Evolutionary conservation across 2,113 vertebrate genomes (phyloP).

Genomic region (Athene cunicularia): DNA sequence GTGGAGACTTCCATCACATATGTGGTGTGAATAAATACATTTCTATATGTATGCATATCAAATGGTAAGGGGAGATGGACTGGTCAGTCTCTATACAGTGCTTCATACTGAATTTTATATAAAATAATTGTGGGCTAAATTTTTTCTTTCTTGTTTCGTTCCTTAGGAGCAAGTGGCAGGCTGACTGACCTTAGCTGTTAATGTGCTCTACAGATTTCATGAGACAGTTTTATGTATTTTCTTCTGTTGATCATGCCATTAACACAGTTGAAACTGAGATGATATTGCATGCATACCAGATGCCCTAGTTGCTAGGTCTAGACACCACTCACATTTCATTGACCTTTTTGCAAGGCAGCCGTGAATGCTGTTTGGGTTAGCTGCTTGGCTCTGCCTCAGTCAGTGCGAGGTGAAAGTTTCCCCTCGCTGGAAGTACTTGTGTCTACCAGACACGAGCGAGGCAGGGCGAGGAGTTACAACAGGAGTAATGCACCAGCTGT

Average conservation of each 20-base stretch:
- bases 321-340: background rate
- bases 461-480: fast-evolving
- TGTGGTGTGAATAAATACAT: background rate
- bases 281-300: background rate
- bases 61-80: background rate
- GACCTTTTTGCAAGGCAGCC: slow-evolving; percentile 11
- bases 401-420: background rate
- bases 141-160: background rate
- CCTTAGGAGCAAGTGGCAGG: background rate
- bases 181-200: background rate
- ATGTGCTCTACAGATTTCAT: background rate
- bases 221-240: slow-evolving; percentile 32
- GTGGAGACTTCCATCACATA: background rate
- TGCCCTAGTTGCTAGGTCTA: background rate
- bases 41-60: fast-evolving
- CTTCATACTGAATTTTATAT: background rate
- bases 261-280: slow-evolving; percentile 33
- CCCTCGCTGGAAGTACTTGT: background rate
- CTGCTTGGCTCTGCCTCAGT: background rate
- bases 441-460: fast-evolving
- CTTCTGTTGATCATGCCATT: slow-evolving; percentile 8
- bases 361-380: background rate
- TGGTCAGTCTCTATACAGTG: background rate
- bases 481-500: too few species aligned
- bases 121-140: background rate